Evolutionary conservation across 2,888 invertebrate species (phyloP).

Genomic region (Chrysomela aeneicollis): DNA sequence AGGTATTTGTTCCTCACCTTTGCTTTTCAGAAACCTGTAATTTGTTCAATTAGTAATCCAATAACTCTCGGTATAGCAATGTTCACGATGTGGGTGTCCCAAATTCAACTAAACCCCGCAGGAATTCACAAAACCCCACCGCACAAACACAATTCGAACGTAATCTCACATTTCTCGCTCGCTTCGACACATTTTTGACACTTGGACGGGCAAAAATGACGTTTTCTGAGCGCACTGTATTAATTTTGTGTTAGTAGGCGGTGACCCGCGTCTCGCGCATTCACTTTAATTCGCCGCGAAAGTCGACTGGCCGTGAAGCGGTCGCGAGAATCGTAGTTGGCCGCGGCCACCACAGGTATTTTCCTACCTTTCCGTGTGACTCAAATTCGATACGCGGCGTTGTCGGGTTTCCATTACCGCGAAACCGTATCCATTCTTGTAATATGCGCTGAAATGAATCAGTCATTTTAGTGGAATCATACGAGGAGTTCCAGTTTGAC

Average conservation of each 20-base stretch:
- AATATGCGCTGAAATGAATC: too few relatives aligned
- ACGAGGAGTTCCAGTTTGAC: too few relatives aligned
- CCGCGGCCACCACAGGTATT: slow-evolving; percentile 40
- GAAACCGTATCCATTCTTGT: not conserved
- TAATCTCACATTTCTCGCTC: not conserved
- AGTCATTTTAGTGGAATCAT: too few relatives aligned
- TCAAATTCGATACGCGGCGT: slow-evolving; percentile 25
- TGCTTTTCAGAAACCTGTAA: not conserved
- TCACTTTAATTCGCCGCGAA: slow-evolving; percentile 2
- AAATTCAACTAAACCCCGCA: not conserved
- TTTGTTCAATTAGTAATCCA: slow-evolving; percentile 15
- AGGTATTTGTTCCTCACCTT: slow-evolving; percentile 19
- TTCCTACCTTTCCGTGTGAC: slow-evolving; percentile 43
- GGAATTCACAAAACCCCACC: slow-evolving; percentile 5
- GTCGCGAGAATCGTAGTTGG: slow-evolving; percentile 12
- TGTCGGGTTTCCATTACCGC: slow-evolving; percentile 26
- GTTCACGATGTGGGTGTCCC: not conserved
- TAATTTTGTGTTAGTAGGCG: slow-evolving; percentile 4
- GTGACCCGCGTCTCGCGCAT: not conserved
- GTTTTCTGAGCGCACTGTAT: not conserved
- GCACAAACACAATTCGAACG: not conserved
- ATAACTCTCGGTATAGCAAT: not conserved
- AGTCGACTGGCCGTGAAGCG: slow-evolving; percentile 2
- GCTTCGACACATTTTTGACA: not conserved
- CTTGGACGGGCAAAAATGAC: not conserved